A percentile compares a stretch with the other conserved stretches of the same genome.
Evolutionary conservation across 2,113 vertebrate genomes (phyloP).

Genomic region (Phoenicopterus ruber): DNA sequence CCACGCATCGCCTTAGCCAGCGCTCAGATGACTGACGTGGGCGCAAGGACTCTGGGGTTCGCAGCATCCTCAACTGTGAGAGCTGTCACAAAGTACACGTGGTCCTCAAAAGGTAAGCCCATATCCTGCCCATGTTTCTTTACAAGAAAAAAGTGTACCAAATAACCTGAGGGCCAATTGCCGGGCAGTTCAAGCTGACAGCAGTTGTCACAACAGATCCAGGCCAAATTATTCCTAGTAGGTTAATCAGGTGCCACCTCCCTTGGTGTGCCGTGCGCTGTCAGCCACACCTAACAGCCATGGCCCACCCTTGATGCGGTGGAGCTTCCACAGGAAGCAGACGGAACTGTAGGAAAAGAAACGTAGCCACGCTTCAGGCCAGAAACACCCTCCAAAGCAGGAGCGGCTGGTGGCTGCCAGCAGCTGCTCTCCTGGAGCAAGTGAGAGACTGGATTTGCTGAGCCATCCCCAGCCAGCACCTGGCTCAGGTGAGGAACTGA

Average conservation of each 20-base stretch:
- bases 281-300: rapidly evolving
- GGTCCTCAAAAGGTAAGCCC: background rate
- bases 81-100: background rate
- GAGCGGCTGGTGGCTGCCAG: background rate
- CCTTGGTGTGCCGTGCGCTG: rapidly evolving
- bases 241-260: background rate
- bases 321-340: background rate
- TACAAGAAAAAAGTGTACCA: background rate
- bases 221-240: background rate
- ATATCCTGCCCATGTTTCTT: rapidly evolving
- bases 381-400: background rate
- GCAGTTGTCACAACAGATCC: background rate
- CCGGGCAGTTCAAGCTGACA: background rate
- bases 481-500: background rate
- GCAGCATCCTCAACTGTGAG: background rate
- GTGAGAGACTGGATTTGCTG: background rate
- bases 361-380: rapidly evolving
- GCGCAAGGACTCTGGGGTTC: background rate
- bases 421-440: background rate
- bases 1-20: background rate
- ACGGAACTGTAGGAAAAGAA: too few species aligned
- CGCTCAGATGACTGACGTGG: rapidly evolving
- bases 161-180: background rate
- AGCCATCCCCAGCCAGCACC: rapidly evolving
- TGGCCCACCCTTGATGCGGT: rapidly evolving